Conservation (phyloP, 2,797 vertebrate genomes). For the Leuciscus waleckii region DNA sequence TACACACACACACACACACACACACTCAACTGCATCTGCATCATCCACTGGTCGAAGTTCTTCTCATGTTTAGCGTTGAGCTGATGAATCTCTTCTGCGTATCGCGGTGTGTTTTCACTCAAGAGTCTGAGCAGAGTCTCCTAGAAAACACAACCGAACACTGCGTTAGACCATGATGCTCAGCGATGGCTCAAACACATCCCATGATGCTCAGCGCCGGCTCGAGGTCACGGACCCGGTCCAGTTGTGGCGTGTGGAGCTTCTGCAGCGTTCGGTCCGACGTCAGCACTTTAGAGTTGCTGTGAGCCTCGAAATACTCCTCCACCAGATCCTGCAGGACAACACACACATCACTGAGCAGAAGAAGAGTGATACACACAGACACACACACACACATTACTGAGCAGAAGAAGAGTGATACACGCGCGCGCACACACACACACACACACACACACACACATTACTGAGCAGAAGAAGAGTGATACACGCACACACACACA, state of each 20-base stretch:
- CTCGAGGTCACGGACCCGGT: conserved; percentile 82
- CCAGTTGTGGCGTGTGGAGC: conserved; percentile 84
- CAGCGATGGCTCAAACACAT: background rate
- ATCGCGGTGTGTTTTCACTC: conserved; percentile 81
- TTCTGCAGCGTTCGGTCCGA: conserved; percentile 94
- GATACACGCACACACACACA: no score
- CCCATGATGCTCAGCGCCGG: background rate
- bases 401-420: no score
- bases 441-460: no score
- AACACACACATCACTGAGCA: no score
- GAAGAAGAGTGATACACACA: no score
- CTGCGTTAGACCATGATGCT: background rate
- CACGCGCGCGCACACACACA: no score
- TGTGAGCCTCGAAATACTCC: conserved; percentile 97
- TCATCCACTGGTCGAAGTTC: conserved; percentile 94
- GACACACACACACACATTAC: no score
- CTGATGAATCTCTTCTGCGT: conserved; percentile 83
- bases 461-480: no score
- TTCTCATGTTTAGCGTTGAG: conserved; percentile 84
- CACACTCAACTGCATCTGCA: conserved; percentile 90
- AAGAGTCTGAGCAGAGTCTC: conserved; percentile 85
- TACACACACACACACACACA: background rate
- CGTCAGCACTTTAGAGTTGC: conserved; percentile 93
- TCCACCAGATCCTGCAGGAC: conserved; percentile 85
- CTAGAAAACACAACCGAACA: conserved; percentile 67